Percentiles rank a stretch among this genome's conserved stretches.
Evolutionary conservation across 2,888 invertebrate genomes (phyloP).

Genomic region (Tortrix viridana): DNA sequence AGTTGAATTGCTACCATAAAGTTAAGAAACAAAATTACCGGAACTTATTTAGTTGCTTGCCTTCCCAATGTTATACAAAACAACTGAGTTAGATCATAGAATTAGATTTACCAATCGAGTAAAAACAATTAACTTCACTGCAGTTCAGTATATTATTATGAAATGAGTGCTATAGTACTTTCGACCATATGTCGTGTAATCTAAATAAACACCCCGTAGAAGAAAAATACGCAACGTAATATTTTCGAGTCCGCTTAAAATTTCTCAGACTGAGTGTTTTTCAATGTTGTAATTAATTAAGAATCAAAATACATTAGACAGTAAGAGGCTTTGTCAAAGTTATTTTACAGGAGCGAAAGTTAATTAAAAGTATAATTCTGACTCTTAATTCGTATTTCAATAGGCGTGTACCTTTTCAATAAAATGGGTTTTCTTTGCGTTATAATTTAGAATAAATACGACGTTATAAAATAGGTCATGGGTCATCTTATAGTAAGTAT

Average conservation of each 20-base stretch:
- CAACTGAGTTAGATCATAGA: too few relatives aligned
- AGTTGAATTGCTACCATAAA: too few relatives aligned
- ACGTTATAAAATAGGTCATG: too few relatives aligned
- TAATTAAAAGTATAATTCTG: conserved; percentile 17
- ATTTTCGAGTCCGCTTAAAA: conserved; percentile 6
- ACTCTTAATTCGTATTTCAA: conserved; percentile 1
- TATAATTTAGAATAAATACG: too few relatives aligned
- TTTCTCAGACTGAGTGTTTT: conserved; percentile 24
- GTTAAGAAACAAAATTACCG: too few relatives aligned
- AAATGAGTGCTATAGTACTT: too few relatives aligned
- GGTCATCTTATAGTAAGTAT: too few relatives aligned
- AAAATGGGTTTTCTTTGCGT: too few relatives aligned
- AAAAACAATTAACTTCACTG: background rate
- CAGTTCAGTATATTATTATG: background rate
- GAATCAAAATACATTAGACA: conserved; percentile 28
- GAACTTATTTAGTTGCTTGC: too few relatives aligned
- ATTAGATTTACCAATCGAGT: too few relatives aligned
- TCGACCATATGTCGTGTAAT: background rate
- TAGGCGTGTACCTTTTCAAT: background rate
- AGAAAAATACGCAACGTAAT: background rate
- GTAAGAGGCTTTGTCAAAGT: conserved; percentile 25
- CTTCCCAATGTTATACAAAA: too few relatives aligned
- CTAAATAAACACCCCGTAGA: background rate
- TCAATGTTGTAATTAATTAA: conserved; percentile 26
- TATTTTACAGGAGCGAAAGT: conserved; percentile 8